phyloP scores from a whole-genome alignment of 2,888 invertebrate genomes.

The Sceliomorpha sp. region DNA sequence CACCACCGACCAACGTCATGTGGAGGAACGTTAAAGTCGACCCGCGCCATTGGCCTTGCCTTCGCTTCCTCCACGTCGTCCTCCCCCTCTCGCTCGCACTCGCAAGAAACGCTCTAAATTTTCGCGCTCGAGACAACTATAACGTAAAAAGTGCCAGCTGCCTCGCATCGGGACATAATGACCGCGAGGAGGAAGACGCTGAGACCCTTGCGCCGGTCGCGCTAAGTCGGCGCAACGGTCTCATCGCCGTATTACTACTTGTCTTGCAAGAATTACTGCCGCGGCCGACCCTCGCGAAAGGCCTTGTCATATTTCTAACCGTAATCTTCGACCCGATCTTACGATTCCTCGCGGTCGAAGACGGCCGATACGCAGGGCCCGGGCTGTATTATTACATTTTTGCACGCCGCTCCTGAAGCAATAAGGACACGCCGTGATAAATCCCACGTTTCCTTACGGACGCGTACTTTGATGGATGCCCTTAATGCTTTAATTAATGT shows the following conservation, averaged over 20 bases:
- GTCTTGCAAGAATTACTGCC: slow-evolving; percentile 49
- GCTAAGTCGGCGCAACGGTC: slow-evolving; percentile 22
- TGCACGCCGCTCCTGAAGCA: too few species aligned
- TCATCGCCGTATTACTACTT: slow-evolving; percentile 42
- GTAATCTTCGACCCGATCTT: slow-evolving; percentile 43
- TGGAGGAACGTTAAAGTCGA: slow-evolving; percentile 13
- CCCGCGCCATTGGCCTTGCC: slow-evolving; percentile 34
- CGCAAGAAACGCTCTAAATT: slow-evolving; percentile 28
- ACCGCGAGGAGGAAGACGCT: slow-evolving; percentile 1
- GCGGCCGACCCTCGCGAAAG: slow-evolving; percentile 42
- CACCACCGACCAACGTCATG: too few species aligned
- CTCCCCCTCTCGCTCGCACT: neutral
- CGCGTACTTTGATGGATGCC: too few species aligned
- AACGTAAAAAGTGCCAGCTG: slow-evolving; percentile 6
- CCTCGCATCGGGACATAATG: slow-evolving; percentile 16
- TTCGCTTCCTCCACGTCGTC: slow-evolving; percentile 14
- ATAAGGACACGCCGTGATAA: too few species aligned
- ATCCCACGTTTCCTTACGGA: too few species aligned
- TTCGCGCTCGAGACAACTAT: slow-evolving; percentile 16
- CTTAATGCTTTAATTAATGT: too few species aligned
- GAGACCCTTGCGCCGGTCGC: slow-evolving; percentile 7
- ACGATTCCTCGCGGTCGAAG: slow-evolving; percentile 21
- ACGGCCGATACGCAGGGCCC: neutral
- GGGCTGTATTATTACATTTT: slow-evolving; percentile 36
- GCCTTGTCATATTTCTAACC: slow-evolving; percentile 45